These are phyloP conservation scores for Odontocerum albicorne DNA, from an alignment of 2,888 invertebrate genomes.

Conservation along the genomic window DNA sequence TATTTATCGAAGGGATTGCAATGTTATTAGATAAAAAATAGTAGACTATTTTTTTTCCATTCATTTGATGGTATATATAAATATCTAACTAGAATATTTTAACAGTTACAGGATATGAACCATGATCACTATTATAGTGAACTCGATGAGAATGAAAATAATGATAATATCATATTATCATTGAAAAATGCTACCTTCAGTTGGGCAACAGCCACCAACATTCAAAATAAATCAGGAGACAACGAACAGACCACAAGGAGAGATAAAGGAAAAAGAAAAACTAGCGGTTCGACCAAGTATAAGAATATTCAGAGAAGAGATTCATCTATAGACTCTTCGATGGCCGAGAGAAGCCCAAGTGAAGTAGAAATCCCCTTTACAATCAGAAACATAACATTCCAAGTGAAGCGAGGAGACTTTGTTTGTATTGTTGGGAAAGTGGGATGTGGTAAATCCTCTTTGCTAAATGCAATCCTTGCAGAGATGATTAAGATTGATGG, in stretches of 20 bases:
- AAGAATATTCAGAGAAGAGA: conserved; percentile 43
- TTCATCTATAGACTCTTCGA: conserved; percentile 41
- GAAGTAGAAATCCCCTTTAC: conserved; percentile 42
- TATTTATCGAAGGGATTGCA: not conserved
- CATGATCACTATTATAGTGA: conserved; percentile 63
- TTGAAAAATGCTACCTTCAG: conserved; percentile 63
- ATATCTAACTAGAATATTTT: too few species aligned
- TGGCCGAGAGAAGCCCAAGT: conserved; percentile 5
- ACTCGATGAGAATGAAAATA: conserved; percentile 51
- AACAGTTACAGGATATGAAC: conserved; percentile 65
- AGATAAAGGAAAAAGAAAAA: conserved; percentile 37
- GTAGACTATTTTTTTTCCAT: too few species aligned
- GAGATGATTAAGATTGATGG: conserved; percentile 77
- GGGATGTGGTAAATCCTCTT: conserved; percentile 89
- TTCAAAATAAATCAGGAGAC: conserved; percentile 45
- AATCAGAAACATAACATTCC: conserved; percentile 46
- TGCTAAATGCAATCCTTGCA: conserved; percentile 82
- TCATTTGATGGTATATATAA: too few species aligned
- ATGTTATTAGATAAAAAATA: too few species aligned
- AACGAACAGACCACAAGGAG: conserved; percentile 54
- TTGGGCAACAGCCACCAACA: conserved; percentile 54
- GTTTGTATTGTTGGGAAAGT: conserved; percentile 87
- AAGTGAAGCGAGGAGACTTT: conserved; percentile 67
- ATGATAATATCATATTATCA: conserved; percentile 58
- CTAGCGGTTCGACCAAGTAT: conserved; percentile 19